Base-by-base conservation (phyloP, 2,797 vertebrate species). In the Siniperca obscura region DNA sequence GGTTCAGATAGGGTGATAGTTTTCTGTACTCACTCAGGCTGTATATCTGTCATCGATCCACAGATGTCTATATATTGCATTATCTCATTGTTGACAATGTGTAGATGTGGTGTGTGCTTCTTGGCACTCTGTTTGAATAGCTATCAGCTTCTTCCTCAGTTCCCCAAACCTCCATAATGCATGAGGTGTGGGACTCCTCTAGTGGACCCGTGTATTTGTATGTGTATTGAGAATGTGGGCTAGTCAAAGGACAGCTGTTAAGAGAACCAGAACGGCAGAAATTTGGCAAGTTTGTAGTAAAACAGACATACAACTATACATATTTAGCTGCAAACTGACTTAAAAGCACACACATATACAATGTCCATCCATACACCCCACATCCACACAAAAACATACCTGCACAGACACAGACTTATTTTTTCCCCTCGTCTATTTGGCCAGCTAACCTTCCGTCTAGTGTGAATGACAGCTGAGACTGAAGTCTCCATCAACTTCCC, bases 91-190 rank as follows among this genome's bases (percentile, higher is more conserved):
- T 89, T 90, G 88, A 90, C 88, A 77, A 84, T 74, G 65, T 87
- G 77, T 74, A 67, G 77, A 84, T 83, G 75, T 57, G 56, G 25
- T 70, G 66, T 85, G 79, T 72, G 73, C 73, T 71, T 81, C 75
- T 79, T 61, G 46, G 66, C 79, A 86, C 82, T 59, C 85, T 64
- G 57, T 76, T 78, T 61, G 87, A 92, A 90, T 87, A 86, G 67
- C 78, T 89, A 92, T 82, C 72, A 70, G 75, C 64, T 75, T 60
- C 48, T 64, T 86, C 66, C 69, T 80, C 68, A 42, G 42, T 78
- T 81, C 80, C 68, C 64, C 27, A 38, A 46, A 64, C 71, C 21
- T 91, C 78, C 86, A 90, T 93, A 86, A 92, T 92, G 78, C 77
- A 93, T 90, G 86, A 91, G 84, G 27, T 68, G 30, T 73, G 72